Evolutionary conservation across 2,888 invertebrate species (phyloP).

Genomic region (Lepidocyrtinus sp.): DNA sequence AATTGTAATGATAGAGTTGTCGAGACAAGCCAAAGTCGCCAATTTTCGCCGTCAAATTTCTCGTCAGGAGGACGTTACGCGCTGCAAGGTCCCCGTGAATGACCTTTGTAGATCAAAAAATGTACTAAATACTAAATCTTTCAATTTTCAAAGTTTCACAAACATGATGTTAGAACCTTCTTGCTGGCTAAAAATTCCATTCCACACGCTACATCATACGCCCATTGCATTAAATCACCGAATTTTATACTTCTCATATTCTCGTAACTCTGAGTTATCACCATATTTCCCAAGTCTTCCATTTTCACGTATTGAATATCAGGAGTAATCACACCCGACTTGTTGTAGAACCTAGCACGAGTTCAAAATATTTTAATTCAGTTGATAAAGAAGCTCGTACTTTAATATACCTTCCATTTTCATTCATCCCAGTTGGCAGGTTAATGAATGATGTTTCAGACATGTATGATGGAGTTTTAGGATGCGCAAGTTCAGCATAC

Average conservation of each 20-base stretch:
- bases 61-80: conserved; percentile 40
- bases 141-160: background rate
- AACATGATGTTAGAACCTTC: conserved; percentile 36
- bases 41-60: conserved; percentile 42
- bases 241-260: conserved; percentile 29
- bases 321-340: background rate
- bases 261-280: conserved; percentile 36
- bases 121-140: background rate
- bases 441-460: conserved; percentile 47
- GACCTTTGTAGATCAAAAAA: conserved; percentile 28
- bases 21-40: conserved; percentile 53
- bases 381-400: too few relatives aligned
- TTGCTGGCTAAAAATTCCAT: conserved; percentile 55
- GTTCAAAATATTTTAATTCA: conserved; percentile 11
- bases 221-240: conserved; percentile 48
- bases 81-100: conserved; percentile 55
- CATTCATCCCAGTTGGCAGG: background rate
- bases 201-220: conserved; percentile 49
- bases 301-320: conserved; percentile 58
- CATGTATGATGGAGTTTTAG: background rate
- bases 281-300: conserved; percentile 56
- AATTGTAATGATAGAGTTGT: conserved; percentile 41
- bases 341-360: background rate
- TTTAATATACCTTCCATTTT: conserved; percentile 24
- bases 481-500: conserved; percentile 31